Base-by-base conservation (phyloP, 2,797 vertebrate genomes). In the Australoheros facetus region DNA sequence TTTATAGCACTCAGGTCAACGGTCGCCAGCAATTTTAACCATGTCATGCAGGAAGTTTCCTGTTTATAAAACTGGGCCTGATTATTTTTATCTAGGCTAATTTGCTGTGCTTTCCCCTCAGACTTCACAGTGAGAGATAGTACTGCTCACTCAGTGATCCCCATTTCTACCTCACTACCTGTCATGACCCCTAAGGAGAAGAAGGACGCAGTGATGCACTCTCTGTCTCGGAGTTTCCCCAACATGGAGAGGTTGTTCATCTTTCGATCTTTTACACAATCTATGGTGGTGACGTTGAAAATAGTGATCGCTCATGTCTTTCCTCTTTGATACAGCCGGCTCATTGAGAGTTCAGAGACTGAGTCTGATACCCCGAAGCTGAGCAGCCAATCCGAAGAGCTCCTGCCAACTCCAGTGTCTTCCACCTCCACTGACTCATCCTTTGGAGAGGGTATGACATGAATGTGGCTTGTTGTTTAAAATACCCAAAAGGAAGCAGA, bases 81-180 rank as follows among this genome's bases (percentile, higher is more conserved):
- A 12, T 72, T 45, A 1, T 32, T 56, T 13, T 21, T 7, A 54
- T 69, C 26, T 37, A n/a, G 16, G 6, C 34, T 71, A 6, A 48
- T 45, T 53, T 9, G 26, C 1, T 59, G 66, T 32, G 10, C 11
- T 54, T 53, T 19, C 1, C 10, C 13, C 16, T 2, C 73, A 99
- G 98, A 96, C 90, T 96, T 97, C 83, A 96, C 96, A 3, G 95
- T 97, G 57, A 96, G 96, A 89, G 98, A 98, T 3, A 72, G 93
- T 56, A 85, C 90, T 0, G 73, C 92, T 34, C 90, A 89, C 30
- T 92, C 88, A 30, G 48, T 79, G 11, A 56, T 94, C 71, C 90
- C 94, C 66, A 60, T 91, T 32, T 96, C 96, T 45, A 88, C 93
- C 30, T 97, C 97, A 45, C 76, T 96, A 56, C 96, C 97, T 2